A percentile compares a stretch with the other conserved stretches of the same genome.
Evolutionary conservation across 2,797 vertebrate genomes (phyloP).

Genomic region (Melanotaenia nigrans): DNA sequence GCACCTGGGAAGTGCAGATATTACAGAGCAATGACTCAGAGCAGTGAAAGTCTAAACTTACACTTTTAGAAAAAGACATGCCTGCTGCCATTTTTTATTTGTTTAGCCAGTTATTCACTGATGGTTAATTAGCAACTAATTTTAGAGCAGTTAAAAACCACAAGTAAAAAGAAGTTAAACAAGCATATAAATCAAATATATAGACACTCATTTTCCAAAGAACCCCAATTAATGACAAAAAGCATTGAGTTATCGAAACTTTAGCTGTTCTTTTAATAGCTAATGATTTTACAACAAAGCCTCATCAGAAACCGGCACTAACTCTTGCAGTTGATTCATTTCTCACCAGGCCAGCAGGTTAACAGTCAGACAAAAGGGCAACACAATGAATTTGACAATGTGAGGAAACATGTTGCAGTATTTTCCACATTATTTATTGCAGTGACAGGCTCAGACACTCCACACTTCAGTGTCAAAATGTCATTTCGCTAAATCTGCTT

Average conservation of each 20-base stretch:
- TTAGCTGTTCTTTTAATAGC: not conserved
- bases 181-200: not conserved
- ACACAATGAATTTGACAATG: not conserved
- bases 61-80: slow-evolving; percentile 12
- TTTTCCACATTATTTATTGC: not conserved
- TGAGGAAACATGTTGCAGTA: not conserved
- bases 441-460: not conserved
- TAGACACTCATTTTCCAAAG: not conserved
- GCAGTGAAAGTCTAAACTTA: not conserved
- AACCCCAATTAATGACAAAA: not conserved
- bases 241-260: not conserved
- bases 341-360: not conserved
- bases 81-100: not conserved
- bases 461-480: not conserved
- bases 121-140: not conserved
- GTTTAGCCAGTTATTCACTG: not conserved
- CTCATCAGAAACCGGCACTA: not conserved
- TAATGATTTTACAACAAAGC: not conserved
- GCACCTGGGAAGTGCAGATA: slow-evolving; percentile 17
- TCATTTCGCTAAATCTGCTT: not conserved
- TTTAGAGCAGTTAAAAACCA: not conserved
- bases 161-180: not conserved
- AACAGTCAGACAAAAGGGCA: not conserved
- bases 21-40: not conserved
- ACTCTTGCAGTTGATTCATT: not conserved